These are phyloP conservation scores for Hyphantria cunea DNA, from an alignment of 1,140 invertebrate genomes.

Conservation along the genomic window DNA sequence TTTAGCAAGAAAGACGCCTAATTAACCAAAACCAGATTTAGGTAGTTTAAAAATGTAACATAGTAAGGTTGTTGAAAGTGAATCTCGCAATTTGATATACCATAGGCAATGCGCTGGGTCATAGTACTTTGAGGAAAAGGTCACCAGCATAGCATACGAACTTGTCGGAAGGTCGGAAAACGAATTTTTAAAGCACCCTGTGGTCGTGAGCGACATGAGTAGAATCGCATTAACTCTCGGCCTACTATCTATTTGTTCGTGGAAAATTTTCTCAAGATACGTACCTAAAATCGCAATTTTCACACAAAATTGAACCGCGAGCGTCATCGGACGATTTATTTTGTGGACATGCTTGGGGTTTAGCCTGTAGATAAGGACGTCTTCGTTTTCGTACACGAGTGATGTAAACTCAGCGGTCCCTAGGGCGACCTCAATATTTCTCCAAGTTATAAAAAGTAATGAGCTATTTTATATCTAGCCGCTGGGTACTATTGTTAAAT, in stretches of 20 bases:
- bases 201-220: slow-evolving; percentile 50
- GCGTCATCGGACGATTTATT: slow-evolving; percentile 65
- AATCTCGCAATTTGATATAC: slow-evolving; percentile 12
- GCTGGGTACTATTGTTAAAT: slow-evolving; percentile 57
- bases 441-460: slow-evolving; percentile 64
- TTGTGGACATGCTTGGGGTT: slow-evolving; percentile 55
- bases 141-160: slow-evolving; percentile 16
- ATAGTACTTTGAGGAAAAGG: slow-evolving; percentile 18
- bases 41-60: too few species aligned
- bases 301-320: slow-evolving; percentile 67
- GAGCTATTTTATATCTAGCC: slow-evolving; percentile 64
- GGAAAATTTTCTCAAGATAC: slow-evolving; percentile 31
- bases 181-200: slow-evolving; percentile 45
- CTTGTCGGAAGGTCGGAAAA: slow-evolving; percentile 30
- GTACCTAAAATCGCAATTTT: slow-evolving; percentile 57
- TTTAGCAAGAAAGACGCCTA: too few species aligned
- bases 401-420: slow-evolving; percentile 55
- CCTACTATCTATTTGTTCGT: slow-evolving; percentile 32
- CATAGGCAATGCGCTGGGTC: slow-evolving; percentile 10
- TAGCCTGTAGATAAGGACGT: slow-evolving; percentile 47
- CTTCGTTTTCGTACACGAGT: slow-evolving; percentile 40
- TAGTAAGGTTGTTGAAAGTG: neutral
- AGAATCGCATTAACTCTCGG: slow-evolving; percentile 45
- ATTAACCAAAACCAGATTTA: too few species aligned
- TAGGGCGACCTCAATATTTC: slow-evolving; percentile 51